These are phyloP conservation scores for Galemys pyrenaicus DNA, from an alignment of 2,113 vertebrate species.

Conservation along the genomic window DNA sequence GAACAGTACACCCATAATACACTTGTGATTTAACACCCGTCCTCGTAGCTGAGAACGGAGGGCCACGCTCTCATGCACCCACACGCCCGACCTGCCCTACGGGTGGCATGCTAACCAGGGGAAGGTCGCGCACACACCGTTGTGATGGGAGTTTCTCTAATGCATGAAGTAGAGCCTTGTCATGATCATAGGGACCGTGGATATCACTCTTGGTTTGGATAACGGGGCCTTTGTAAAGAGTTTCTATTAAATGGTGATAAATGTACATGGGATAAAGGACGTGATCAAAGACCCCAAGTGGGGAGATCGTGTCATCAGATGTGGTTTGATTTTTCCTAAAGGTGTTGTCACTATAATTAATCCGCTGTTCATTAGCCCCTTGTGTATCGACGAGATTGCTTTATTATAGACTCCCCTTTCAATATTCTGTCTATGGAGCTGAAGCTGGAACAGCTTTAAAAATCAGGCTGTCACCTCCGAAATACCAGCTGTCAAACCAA, in stretches of 20 bases:
- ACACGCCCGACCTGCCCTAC: too few relatives aligned
- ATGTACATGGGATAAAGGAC: background rate
- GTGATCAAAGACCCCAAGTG: background rate
- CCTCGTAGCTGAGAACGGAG: too few relatives aligned
- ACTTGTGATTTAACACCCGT: background rate
- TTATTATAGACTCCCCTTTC: background rate
- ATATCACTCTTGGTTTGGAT: background rate
- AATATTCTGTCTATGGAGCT: background rate
- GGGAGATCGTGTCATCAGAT: background rate
- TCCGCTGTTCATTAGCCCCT: background rate
- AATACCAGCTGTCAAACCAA: conserved; percentile 57
- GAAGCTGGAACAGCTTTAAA: background rate
- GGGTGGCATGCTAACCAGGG: too few relatives aligned
- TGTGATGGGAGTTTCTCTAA: background rate
- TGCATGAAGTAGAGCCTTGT: background rate
- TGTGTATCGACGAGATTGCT: background rate
- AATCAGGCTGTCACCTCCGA: too few relatives aligned
- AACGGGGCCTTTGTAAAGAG: background rate
- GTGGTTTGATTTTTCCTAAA: background rate
- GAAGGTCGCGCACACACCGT: background rate
- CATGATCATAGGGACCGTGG: background rate
- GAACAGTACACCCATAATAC: background rate
- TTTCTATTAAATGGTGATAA: background rate
- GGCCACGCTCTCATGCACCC: too few relatives aligned
- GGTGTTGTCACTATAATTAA: background rate